Evolutionary conservation across 2,888 invertebrate species (phyloP), one percentile per base, ranked within the genome.

Genomic region (Petrolisthes manimaculis): DNA sequence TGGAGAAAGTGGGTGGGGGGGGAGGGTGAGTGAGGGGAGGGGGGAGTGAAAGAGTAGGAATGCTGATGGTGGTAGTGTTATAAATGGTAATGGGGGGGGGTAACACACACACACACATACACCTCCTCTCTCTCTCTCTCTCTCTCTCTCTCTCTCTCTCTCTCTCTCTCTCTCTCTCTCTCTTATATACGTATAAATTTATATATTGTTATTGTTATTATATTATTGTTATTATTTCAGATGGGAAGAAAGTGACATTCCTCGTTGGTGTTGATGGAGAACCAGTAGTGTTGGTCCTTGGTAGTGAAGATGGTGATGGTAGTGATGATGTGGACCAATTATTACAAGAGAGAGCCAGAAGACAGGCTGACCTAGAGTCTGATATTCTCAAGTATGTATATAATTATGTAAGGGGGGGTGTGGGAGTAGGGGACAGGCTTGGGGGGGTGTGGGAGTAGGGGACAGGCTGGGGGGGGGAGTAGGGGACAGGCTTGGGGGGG

Each of bases 251-350:
- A 90, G 95, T 96, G 91, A 94, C 95, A 93, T 95, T 96, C 94
- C 93, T 96, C 91, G 92, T 95, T 92, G 96, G 96, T 87, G 93
- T 93, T 80, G 95, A 96, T 92, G 95, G 95, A 5, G 95, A 95
- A 91, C 95, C 95, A 9, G 96, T 96, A 96, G 95, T 95, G 24
- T 96, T 96, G 96, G 96, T 97, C 90, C 96, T 97, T 96, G 97
- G 78, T 9, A 56, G 67, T 4, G 84, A 51, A 55, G 71, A 53
- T 5, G 77, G 77, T 1, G 96, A 96, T 91, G 96, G 96, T 92
- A 92, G 94, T n/a, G 93, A 95, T 91, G 96, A 97, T 93, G 96
- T 97, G 91, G 96, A 96, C 92, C 94, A 95, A 91, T 96, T 96
- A 86, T 92, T 96, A 51, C 95, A 95, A 85, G 95, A 95, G 90